These are phyloP conservation scores for Megalopta genalis DNA, from an alignment of 1,140 invertebrate species.

Conservation along the genomic window DNA sequence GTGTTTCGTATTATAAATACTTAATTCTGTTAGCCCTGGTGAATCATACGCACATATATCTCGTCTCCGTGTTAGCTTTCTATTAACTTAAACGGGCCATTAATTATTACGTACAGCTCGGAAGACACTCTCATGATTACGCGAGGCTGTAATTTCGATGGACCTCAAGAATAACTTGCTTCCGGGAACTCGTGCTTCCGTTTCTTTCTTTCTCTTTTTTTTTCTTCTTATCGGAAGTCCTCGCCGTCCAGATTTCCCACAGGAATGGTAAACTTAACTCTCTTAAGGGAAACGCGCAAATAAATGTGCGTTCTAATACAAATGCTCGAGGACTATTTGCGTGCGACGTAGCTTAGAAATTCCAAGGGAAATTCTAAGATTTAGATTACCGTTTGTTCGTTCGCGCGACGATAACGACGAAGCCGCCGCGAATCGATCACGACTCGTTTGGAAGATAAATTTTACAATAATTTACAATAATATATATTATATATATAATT, in stretches of 20 bases:
- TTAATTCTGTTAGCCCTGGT: neutral
- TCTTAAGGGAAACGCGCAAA: conserved; percentile 5
- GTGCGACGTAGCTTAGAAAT: neutral
- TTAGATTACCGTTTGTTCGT: neutral
- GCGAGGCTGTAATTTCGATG: neutral
- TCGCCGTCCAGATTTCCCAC: conserved; percentile 1
- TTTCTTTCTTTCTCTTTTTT: too few species aligned
- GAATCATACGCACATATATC: neutral
- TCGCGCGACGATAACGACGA: neutral
- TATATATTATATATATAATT: too few species aligned
- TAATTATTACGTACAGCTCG: neutral
- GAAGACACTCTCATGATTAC: neutral
- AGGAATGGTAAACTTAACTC: conserved; percentile 1
- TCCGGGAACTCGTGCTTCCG: neutral
- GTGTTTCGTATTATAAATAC: neutral
- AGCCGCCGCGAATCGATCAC: neutral
- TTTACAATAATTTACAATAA: too few species aligned
- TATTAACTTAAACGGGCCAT: neutral
- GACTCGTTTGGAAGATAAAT: neutral
- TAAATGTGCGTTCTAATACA: neutral
- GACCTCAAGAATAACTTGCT: neutral
- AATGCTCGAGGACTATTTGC: neutral
- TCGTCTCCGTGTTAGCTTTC: neutral
- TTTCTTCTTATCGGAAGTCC: neutral
- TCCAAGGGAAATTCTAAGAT: neutral